Base-by-base conservation (phyloP, 2,888 invertebrate genomes). In the Mythimna impura region DNA sequence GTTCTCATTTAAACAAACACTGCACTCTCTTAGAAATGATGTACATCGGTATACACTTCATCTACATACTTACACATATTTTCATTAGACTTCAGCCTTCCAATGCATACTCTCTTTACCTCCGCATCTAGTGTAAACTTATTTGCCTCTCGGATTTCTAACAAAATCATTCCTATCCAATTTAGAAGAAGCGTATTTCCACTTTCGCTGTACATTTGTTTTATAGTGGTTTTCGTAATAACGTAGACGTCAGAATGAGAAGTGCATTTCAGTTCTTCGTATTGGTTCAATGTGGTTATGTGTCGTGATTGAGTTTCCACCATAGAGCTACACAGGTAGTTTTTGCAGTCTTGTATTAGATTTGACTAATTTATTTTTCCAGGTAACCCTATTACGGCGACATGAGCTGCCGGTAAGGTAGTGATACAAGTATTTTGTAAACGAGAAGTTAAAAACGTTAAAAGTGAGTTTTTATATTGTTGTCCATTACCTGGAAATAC, bases 211-310 rank as follows among this genome's bases (percentile, higher is more conserved):
- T 64, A 80, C 77, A 76, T 82, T 82, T 82, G 79, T 82, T 65
- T 76, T 70, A 67, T 81, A 84, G 85, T 73, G 76, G 73, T 73
- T 80, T 64, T 66, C 75, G 22, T 83, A 80, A 85, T 85, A 86
- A 82, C 47, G 55, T 72, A 73, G 77, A 86, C 40, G 69, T 73
- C 71, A 74, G 68, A 64, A 79, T 73, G 82, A 80, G 82, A 75
- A 77, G 76, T 88, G 88, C 88, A 88, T 82, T 83, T 81, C 64
- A 64, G 71, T 69, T 74, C 78, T 75, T 74, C 72, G 81, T 82
- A 80, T 83, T 70, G 79, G 62, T 76, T 65, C 79, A 86, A 88
- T 86, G 54, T 82, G 80, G 87, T 86, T 88, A 88, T 73, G 67
- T 82, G 76, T 62, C 66, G 67, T 81, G 78, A 82, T 84, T 84